Evolutionary conservation across 2,797 vertebrate genomes (phyloP).

Genomic region (Thamnophis elegans): DNA sequence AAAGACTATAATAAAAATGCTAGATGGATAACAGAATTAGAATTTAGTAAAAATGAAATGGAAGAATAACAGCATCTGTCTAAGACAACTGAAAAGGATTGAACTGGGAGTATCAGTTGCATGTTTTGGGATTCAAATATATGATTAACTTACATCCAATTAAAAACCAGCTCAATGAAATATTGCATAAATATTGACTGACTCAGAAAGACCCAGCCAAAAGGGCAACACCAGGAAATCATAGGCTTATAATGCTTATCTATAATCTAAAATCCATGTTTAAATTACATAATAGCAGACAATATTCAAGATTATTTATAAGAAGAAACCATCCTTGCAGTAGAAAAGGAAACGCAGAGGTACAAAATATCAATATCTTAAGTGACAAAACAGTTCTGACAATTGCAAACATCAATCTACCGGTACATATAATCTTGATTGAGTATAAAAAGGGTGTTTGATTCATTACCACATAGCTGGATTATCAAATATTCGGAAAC

Average conservation of each 20-base stretch:
- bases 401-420: background rate
- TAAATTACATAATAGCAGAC: background rate
- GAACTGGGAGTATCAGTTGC: too few relatives aligned
- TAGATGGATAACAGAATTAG: too few relatives aligned
- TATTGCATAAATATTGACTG: too few relatives aligned
- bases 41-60: too few relatives aligned
- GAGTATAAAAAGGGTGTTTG: background rate
- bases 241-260: background rate
- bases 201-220: background rate
- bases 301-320: background rate
- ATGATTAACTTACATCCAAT: too few relatives aligned
- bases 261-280: background rate
- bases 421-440: background rate
- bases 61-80: too few relatives aligned
- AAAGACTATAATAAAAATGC: too few relatives aligned
- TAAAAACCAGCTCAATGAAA: too few relatives aligned
- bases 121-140: too few relatives aligned
- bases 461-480: background rate
- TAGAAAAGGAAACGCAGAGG: background rate
- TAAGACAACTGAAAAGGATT: too few relatives aligned
- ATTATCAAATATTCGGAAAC: background rate
- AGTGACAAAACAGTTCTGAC: background rate
- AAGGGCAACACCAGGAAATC: background rate
- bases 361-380: background rate
- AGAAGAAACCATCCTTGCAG: background rate